Evolutionary conservation across 2,888 invertebrate genomes (phyloP), one percentile per base, ranked within the genome.

Genomic region (Cataglyphis altisquamis): DNA sequence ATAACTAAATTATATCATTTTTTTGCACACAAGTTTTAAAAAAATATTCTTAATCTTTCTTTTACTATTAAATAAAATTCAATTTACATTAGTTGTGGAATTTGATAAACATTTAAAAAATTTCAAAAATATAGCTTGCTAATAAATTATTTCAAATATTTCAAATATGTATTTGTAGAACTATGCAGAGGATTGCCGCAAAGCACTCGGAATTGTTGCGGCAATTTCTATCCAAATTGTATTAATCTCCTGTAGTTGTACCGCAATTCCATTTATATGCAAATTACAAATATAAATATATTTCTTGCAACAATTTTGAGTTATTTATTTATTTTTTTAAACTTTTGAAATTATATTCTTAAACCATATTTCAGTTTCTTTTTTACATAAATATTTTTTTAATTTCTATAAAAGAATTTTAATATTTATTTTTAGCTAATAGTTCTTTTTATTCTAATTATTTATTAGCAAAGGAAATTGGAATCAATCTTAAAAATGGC

Each of bases 201-300:
- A 41, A 73, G 6, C 29, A 45, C 1, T 63, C 10, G 10, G 10
- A 74, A 74, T 64, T 36, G 10, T 75, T 75, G 18, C 21, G 25
- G 9, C 25, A 15, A 64, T 63, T 74, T 63, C 48, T 36, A 36
- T 48, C 21, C 36, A 75, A 75, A 64, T 64, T 45, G 45, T 63
- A 41, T 63, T 41, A 63, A 74, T 41, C 25, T 21, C 36, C 64
- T 48, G 45, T 21, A 32, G 41, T 36, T 10, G 3, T 4, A 45
- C 9, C 0, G 15, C 15, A 12, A 72, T 0, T 5, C 4, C 9
- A 15, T 0, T 12, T 64, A 36, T 15, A 36, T 48, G 10, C 41
- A 63, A 41, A 45, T 74, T 63, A 45, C 15, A 9, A 55, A 39
- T 39, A 72, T 39, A 45, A 25, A 25, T 25, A 25, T 25, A 74